phyloP scores from a whole-genome alignment of 1,140 invertebrate genomes.

The Meloidogyne exigua region DNA sequence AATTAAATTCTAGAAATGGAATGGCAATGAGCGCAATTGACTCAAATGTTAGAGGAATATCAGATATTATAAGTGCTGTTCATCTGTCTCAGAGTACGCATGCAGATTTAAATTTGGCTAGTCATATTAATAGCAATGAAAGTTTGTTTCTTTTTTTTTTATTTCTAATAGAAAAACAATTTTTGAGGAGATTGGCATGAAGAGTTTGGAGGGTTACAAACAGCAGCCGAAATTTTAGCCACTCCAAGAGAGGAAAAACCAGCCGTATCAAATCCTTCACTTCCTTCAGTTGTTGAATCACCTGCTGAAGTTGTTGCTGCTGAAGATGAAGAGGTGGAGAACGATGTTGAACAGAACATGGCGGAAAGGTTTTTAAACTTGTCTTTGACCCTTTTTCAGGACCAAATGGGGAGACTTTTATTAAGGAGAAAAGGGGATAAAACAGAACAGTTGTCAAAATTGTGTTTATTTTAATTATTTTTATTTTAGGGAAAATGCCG shows the following conservation, averaged over 20 bases:
- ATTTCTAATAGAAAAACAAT: not conserved
- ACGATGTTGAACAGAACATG: not conserved
- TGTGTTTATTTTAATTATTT: no score
- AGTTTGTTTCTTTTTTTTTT: slow-evolving; percentile 26
- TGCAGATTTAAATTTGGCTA: slow-evolving; percentile 60
- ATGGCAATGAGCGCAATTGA: slow-evolving; percentile 61
- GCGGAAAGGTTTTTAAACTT: not conserved
- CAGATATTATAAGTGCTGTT: slow-evolving; percentile 56
- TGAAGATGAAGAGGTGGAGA: not conserved
- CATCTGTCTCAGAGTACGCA: slow-evolving; percentile 63
- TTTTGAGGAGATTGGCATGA: slow-evolving; percentile 59
- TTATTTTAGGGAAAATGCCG: slow-evolving; percentile 13
- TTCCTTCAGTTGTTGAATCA: slow-evolving; percentile 16
- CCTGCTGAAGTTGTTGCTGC: not conserved
- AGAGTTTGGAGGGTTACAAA: slow-evolving; percentile 52
- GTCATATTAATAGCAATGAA: slow-evolving; percentile 59
- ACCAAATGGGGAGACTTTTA: no score
- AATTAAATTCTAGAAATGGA: slow-evolving; percentile 23
- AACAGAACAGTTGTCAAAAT: no score
- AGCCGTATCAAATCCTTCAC: not conserved
- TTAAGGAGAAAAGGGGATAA: no score
- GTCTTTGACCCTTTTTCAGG: not conserved
- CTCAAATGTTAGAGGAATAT: slow-evolving; percentile 59
- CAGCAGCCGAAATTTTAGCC: slow-evolving; percentile 52
- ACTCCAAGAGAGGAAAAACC: slow-evolving; percentile 50